Evolutionary conservation across 2,888 invertebrate genomes (phyloP), one percentile per base, ranked within the genome.

Genomic region (Magallana nippona): DNA sequence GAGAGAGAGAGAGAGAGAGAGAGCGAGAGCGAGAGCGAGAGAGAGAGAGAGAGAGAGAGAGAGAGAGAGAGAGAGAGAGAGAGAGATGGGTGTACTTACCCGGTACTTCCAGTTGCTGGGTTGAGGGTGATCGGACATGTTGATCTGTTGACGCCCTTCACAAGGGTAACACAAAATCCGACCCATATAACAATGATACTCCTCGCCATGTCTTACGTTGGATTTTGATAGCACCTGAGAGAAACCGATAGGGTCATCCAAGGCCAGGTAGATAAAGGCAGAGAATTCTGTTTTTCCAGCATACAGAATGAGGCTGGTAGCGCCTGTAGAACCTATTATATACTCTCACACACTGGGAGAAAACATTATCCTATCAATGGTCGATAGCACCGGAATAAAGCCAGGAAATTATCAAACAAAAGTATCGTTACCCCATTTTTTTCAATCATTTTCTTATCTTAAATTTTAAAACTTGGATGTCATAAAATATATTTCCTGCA

Each of bases 31-130:
- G 17, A 81, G 27, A 32, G 17, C 2, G 11, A 57, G 32, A 58
- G n/a, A 27, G 17, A 81, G 27, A 32, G 17, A 32, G 27, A 80
- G 57, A 58, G 60, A 58, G 80, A 80, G 80, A 80, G 80, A 80
- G 58, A 79, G 79, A 79, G 56, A 79, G 79, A 79, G 79, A 57
- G 58, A 80, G 80, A 80, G 80, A 57, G 78, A 78, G 78, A 78
- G 78, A 78, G 78, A 78, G 78, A 78, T 27, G 22, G 78, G 22
- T 8, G 15, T 11, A 63, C 55, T 62, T 44, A 81, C 55, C 44
- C 55, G 10, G 81, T 63, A 19, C 55, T 81, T 17, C 27, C 55
- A 2, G 22, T 44, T 32, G 60, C 63, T 44, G 44, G 44, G 55
- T 11, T 63, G 15, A 57, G 19, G n/a, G 56, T 19, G 22, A 17